These are phyloP conservation scores for Enteromius afrohamiltoni DNA, from an alignment of 2,797 vertebrate genomes.

Conservation along the genomic window DNA sequence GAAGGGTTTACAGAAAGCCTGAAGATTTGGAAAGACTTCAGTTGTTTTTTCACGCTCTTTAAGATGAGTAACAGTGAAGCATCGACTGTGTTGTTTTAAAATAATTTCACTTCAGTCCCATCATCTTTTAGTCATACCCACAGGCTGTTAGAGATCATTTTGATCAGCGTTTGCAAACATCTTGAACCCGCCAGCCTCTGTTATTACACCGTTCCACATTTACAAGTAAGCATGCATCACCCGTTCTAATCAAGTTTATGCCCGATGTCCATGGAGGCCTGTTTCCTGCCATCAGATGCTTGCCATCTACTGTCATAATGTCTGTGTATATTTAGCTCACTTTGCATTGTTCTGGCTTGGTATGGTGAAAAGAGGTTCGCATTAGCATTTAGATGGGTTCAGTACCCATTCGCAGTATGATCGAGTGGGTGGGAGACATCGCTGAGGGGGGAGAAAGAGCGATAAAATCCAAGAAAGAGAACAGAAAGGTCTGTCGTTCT, in stretches of 20 bases:
- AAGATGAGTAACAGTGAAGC: constrained; percentile 31
- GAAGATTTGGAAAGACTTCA: background rate
- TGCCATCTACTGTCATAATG: constrained; percentile 37
- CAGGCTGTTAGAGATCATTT: background rate
- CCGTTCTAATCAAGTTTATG: constrained; percentile 38
- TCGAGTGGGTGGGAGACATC: constrained; percentile 20
- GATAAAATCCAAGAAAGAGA: constrained; percentile 56
- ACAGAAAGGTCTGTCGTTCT: constrained; percentile 22
- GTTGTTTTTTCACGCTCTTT: constrained; percentile 3
- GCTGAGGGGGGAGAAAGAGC: constrained; percentile 54
- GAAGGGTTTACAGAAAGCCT: constrained; percentile 16
- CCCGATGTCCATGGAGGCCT: background rate
- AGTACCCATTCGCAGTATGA: constrained; percentile 39
- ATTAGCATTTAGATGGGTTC: constrained; percentile 64
- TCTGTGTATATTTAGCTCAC: constrained; percentile 39
- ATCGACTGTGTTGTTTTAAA: constrained; percentile 13
- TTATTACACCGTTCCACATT: constrained; percentile 26
- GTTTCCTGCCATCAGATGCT: constrained; percentile 35
- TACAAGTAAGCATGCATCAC: constrained; percentile 35
- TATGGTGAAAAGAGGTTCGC: constrained; percentile 19
- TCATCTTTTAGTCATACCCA: constrained; percentile 25
- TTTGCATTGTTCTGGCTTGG: constrained; percentile 44
- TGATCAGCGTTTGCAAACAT: constrained; percentile 28
- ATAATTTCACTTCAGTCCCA: background rate
- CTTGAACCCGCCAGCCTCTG: constrained; percentile 6